Conservation (phyloP, 2,797 vertebrate genomes). For the Hydrophis major region DNA sequence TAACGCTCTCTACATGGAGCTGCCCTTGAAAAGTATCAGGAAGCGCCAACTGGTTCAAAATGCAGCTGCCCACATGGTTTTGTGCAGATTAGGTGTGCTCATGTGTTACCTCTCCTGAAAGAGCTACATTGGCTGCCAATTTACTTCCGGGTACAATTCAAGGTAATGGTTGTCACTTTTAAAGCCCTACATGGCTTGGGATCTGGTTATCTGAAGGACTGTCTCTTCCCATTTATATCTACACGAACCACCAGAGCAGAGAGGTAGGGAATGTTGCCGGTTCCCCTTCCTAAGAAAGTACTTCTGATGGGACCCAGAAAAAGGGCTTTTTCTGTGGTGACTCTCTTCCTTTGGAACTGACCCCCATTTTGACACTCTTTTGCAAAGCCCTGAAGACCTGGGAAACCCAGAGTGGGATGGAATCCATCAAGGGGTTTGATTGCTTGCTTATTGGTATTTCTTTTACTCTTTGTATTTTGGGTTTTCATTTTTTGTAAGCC, state of each 20-base stretch:
- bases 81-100: background rate
- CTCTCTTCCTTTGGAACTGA: background rate
- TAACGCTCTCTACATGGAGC: background rate
- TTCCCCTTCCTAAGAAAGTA: background rate
- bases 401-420: no score
- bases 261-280: background rate
- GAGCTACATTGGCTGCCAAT: background rate
- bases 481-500: no score
- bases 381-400: background rate
- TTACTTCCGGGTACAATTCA: background rate
- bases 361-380: background rate
- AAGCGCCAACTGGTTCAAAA: background rate
- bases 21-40: background rate
- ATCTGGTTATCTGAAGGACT: background rate
- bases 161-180: background rate
- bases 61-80: background rate
- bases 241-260: no score
- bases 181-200: background rate
- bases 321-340: background rate
- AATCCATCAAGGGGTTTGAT: no score
- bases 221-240: background rate
- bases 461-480: no score
- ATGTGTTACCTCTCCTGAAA: background rate
- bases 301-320: background rate
- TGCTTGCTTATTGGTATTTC: no score